A percentile compares a stretch with the other conserved stretches of the same genome.
Conservation (phyloP, 2,888 invertebrate species). For the Drosophila longiperda region DNA sequence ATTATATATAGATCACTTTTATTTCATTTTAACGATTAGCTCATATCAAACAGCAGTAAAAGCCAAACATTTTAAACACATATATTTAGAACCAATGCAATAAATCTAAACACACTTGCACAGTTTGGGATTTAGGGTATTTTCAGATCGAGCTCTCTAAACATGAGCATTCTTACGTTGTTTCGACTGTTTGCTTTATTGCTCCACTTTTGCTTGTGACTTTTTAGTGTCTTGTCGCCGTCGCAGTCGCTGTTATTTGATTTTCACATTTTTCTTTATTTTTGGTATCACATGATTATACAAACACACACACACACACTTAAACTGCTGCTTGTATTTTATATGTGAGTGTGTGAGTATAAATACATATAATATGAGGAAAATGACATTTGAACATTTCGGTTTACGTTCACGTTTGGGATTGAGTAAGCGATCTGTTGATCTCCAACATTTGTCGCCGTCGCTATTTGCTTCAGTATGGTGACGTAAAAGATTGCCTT, state of each 20-base stretch:
- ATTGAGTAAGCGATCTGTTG: slow-evolving; percentile 75
- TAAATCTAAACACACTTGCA: background rate
- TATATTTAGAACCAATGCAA: background rate
- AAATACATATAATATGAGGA: slow-evolving; percentile 49
- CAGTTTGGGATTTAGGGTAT: background rate
- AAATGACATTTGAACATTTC: slow-evolving; percentile 75
- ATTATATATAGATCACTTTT: background rate
- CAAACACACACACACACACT: slow-evolving; percentile 43
- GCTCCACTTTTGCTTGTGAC: slow-evolving; percentile 80
- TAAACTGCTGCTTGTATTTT: slow-evolving; percentile 1
- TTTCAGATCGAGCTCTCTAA: background rate
- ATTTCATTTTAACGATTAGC: background rate
- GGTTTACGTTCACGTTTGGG: slow-evolving; percentile 59
- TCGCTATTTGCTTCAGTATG: slow-evolving; percentile 21
- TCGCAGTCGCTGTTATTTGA: slow-evolving; percentile 76
- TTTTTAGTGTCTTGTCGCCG: slow-evolving; percentile 74
- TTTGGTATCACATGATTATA: slow-evolving; percentile 79
- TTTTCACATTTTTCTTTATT: slow-evolving; percentile 81
- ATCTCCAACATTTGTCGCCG: slow-evolving; percentile 71
- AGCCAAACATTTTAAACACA: background rate
- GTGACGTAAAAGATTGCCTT: slow-evolving; percentile 75
- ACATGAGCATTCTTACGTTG: slow-evolving; percentile 19
- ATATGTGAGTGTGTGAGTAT: slow-evolving; percentile 13
- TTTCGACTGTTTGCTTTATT: slow-evolving; percentile 78
- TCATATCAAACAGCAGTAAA: background rate